Conservation (phyloP, 2,113 vertebrate species). For the Lepisosteus osseus region DNA sequence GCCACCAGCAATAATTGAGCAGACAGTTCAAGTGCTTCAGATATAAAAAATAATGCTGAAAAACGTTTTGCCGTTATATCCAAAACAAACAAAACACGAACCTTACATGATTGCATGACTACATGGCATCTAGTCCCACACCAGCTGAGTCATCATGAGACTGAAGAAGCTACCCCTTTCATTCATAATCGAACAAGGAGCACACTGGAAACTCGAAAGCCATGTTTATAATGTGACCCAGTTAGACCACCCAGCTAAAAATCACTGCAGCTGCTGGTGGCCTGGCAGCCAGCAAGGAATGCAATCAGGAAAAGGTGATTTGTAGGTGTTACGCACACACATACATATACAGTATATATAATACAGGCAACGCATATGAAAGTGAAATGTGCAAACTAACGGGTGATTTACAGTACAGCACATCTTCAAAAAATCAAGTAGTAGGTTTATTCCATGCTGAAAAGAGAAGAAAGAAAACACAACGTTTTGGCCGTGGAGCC, state of each 20-base stretch:
- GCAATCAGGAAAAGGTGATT: not conserved
- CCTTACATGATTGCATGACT: not conserved
- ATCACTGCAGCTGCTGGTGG: not conserved
- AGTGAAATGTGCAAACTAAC: too few relatives aligned
- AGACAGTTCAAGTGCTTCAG: constrained; percentile 75
- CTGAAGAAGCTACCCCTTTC: constrained; percentile 6
- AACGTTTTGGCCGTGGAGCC: too few relatives aligned
- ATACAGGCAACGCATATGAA: too few relatives aligned
- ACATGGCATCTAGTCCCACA: not conserved
- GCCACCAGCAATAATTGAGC: constrained; percentile 75
- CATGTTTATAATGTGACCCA: constrained; percentile 1
- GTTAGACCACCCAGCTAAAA: constrained; percentile 24
- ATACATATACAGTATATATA: too few relatives aligned
- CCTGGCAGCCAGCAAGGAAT: not conserved
- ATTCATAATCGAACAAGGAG: constrained; percentile 9
- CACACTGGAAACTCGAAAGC: not conserved
- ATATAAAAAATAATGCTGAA: constrained; percentile 70
- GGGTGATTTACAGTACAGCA: too few relatives aligned
- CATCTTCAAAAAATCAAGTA: too few relatives aligned
- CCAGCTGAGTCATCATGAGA: not conserved
- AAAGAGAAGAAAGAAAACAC: too few relatives aligned
- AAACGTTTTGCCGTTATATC: constrained; percentile 23
- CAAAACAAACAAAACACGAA: constrained; percentile 38
- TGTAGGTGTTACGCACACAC: too few relatives aligned
- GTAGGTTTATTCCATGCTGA: too few relatives aligned